Base-by-base conservation (phyloP, 2,797 vertebrate species). In the Erethizon dorsatum region DNA sequence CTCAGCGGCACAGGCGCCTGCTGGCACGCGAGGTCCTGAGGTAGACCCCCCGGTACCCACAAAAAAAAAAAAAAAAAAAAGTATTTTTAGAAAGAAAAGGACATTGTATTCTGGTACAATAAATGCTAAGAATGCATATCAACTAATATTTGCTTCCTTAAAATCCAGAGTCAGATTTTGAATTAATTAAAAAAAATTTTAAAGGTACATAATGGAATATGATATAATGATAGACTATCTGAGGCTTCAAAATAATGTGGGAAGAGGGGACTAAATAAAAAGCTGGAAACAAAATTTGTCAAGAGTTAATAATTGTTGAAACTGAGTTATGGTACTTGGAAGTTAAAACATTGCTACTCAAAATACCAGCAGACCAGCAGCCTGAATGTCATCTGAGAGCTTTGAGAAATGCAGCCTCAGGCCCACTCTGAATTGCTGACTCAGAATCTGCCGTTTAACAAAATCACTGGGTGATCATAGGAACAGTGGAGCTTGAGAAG, bases 181-280 rank as follows among this genome's bases (percentile, higher is more conserved):
- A 73, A 73, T 73, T 73, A 73, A 73, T 37, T 71, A 11, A 41
- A 71, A 41, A 71, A 71, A 71, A 15, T 59, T 83, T 47, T 33
- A 94, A 63, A 83, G 61, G 63, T 50, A 50, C 13, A 71, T 94
- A 57, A 17, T 90, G 57, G 94, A 89, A 71, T 77, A 56, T 31
- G 33, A 31, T 77, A 9, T 87, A 73, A 86, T 61, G 47, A 31
- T 24, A 91, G 26, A 1, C 65, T 56, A 3, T 57, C 71, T 86
- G 83, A n/a, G 61, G 37, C 61, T 79, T 96, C 79, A 71, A 78
- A 92, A 85, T 94, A 75, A 65, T 33, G 11, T 33, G 12, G 24
- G 6, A 33, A 83, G 22, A 12, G 0, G 22, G 6, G 2, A 13
- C 33, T 33, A 18, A 33, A 28, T 83, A 15, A 73, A 47, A 80